These are phyloP conservation scores for Brachionus sp. DNA, from an alignment of 1,140 invertebrate species.

Conservation along the genomic window DNA sequence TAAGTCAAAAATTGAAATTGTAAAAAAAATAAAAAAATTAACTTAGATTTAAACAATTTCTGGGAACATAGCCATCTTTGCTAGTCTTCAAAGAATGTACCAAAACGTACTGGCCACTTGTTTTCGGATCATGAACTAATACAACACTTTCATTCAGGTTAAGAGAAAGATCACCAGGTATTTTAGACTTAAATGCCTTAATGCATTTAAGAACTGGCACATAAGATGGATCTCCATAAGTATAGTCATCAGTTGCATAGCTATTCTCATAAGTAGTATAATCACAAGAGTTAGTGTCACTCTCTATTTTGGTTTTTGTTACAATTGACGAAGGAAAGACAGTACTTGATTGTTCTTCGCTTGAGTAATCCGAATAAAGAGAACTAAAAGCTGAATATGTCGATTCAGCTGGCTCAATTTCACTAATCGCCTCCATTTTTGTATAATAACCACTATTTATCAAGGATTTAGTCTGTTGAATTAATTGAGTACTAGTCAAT, in stretches of 20 bases:
- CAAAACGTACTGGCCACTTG: background rate
- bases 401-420: background rate
- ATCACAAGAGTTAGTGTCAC: background rate
- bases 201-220: background rate
- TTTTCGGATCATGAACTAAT: background rate
- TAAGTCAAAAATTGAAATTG: too few species aligned
- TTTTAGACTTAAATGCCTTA: background rate
- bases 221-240: background rate
- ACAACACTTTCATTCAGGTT: background rate
- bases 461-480: background rate
- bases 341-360: background rate
- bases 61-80: background rate
- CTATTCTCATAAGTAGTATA: background rate
- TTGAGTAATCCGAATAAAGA: background rate
- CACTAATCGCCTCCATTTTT: background rate
- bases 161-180: background rate
- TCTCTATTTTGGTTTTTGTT: background rate
- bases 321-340: constrained; percentile 14
- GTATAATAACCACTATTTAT: constrained; percentile 14
- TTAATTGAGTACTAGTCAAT: constrained; percentile 4
- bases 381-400: background rate
- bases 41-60: background rate
- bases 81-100: background rate
- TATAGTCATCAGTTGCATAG: background rate
- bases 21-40: background rate